These are phyloP conservation scores for Phyllostomus hastatus DNA, from an alignment of 2,113 vertebrate species.

Conservation along the genomic window DNA sequence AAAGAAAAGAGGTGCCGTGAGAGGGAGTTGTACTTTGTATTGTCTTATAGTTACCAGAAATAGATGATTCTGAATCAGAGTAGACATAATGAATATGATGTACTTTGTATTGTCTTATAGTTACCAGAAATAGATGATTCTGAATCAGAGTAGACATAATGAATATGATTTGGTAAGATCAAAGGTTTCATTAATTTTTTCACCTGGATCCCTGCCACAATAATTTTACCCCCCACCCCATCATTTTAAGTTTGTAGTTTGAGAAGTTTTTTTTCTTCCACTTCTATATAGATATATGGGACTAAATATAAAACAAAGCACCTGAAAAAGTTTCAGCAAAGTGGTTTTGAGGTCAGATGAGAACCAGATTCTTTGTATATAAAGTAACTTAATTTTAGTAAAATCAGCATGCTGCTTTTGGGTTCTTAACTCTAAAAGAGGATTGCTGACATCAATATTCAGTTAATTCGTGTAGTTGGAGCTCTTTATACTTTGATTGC, in stretches of 20 bases:
- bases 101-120: neutral
- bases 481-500: conserved; percentile 19
- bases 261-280: neutral
- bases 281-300: too few species aligned
- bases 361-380: neutral
- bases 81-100: neutral
- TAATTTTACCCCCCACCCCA: neutral
- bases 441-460: neutral
- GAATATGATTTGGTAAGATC: neutral
- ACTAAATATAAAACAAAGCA: neutral
- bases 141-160: neutral
- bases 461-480: neutral
- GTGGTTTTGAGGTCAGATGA: neutral
- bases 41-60: neutral
- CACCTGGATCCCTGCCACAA: neutral
- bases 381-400: conserved; percentile 1
- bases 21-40: neutral
- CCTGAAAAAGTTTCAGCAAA: neutral
- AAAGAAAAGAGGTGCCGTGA: neutral
- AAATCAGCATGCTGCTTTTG: neutral
- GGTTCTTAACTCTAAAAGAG: conserved; percentile 26
- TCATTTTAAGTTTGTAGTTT: neutral
- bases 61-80: neutral
- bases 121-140: neutral
- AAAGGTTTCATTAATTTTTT: neutral